These are phyloP conservation scores for Psittacula derbiana DNA, from an alignment of 2,797 vertebrate genomes.

Conservation along the genomic window DNA sequence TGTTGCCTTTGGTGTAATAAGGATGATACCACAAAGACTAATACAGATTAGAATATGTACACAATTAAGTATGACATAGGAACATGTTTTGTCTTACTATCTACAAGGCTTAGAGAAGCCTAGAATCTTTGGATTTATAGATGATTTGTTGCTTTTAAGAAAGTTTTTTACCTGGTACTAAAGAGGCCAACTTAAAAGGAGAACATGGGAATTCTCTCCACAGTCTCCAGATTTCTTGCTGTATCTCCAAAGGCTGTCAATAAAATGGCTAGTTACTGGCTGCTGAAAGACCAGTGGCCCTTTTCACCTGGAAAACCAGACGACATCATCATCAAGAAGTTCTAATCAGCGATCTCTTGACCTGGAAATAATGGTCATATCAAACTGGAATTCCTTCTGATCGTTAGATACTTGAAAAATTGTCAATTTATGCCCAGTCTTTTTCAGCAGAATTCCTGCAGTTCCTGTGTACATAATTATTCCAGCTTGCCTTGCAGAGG, in stretches of 20 bases:
- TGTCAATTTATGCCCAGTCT: not conserved
- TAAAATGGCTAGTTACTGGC: not conserved
- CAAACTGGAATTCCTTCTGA: not conserved
- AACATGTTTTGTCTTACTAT: not conserved
- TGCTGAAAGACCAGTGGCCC: not conserved
- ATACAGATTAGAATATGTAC: not conserved
- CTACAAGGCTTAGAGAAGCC: not conserved
- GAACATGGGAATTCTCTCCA: not conserved
- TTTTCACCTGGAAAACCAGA: not conserved
- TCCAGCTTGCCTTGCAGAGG: not conserved
- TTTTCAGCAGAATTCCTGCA: not conserved
- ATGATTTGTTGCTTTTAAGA: not conserved
- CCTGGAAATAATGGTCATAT: not conserved
- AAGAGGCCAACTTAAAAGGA: not conserved
- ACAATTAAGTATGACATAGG: not conserved
- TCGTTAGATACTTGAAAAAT: not conserved
- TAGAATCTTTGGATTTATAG: not conserved
- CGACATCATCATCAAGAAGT: not conserved
- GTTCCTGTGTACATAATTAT: not conserved
- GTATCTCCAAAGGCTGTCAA: not conserved
- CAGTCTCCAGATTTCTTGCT: not conserved
- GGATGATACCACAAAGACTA: not conserved
- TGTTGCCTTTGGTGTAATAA: not conserved
- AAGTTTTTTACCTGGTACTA: not conserved
- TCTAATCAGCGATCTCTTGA: not conserved